Evolutionary conservation across 2,113 vertebrate genomes (phyloP).

Genomic region (Furnarius figulus): DNA sequence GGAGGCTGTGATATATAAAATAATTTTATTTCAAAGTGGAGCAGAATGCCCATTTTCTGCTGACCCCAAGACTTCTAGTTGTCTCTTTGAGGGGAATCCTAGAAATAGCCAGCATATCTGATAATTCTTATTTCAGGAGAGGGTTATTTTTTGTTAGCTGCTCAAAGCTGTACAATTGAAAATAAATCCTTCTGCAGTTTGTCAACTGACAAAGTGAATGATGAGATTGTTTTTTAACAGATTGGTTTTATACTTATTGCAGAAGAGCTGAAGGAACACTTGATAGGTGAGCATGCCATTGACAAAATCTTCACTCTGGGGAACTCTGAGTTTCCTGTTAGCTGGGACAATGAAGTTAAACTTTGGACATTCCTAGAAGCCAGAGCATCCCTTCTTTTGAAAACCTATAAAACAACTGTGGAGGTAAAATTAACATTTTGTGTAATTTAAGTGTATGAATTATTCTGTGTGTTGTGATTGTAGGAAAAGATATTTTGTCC

Average conservation of each 20-base stretch:
- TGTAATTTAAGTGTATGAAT: conserved; percentile 6
- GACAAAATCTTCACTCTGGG: conserved; percentile 96
- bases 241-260: conserved; percentile 58
- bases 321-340: conserved; percentile 92
- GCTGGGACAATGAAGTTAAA: conserved; percentile 98
- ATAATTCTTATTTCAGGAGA: not conserved
- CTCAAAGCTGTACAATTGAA: not conserved
- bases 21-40: not conserved
- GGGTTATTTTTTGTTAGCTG: not conserved
- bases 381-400: conserved; percentile 90
- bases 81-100: not conserved
- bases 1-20: not conserved
- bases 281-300: conserved; percentile 89
- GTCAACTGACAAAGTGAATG: not conserved
- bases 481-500: not conserved
- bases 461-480: not conserved
- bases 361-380: conserved; percentile 98
- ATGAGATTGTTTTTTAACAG: conserved; percentile 21
- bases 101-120: not conserved
- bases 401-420: conserved; percentile 91
- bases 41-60: not conserved
- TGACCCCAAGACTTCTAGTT: not conserved
- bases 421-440: conserved; percentile 74
- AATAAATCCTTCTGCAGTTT: not conserved
- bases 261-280: conserved; percentile 94